Evolutionary conservation across 2,113 vertebrate species (phyloP).

Genomic region (Eurypyga helias): DNA sequence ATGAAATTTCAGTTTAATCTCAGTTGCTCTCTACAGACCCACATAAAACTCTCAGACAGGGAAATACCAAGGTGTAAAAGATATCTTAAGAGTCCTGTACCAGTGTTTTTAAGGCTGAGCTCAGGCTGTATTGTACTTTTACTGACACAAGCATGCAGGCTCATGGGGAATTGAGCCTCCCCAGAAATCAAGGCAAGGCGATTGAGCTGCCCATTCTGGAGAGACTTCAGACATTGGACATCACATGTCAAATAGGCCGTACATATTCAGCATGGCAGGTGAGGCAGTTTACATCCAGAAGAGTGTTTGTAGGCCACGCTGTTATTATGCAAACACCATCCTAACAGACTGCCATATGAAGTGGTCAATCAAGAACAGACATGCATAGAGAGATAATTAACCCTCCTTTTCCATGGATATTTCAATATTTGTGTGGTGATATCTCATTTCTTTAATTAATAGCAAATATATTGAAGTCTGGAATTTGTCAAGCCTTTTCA

Average conservation of each 20-base stretch:
- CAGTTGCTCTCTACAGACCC: neutral
- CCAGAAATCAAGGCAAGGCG: neutral
- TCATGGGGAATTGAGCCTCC: neutral
- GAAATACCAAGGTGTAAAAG: neutral
- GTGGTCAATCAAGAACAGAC: neutral
- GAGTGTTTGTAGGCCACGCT: neutral
- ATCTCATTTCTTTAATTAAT: neutral
- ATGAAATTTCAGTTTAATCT: neutral
- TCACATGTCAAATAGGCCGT: neutral
- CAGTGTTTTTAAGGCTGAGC: neutral
- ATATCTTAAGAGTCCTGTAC: neutral
- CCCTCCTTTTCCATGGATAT: neutral
- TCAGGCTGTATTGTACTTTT: neutral
- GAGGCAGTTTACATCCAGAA: neutral
- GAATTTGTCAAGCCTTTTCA: neutral
- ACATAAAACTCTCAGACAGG: neutral
- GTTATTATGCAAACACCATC: neutral
- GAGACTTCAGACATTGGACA: neutral
- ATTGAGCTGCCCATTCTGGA: neutral
- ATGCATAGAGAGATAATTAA: neutral
- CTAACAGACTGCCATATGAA: neutral
- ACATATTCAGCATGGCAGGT: neutral
- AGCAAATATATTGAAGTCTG: neutral
- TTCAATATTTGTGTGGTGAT: neutral
- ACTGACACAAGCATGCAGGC: neutral